Percentiles rank a stretch among this genome's conserved stretches.
Conservation (phyloP, 2,888 invertebrate genomes). For the Drosophila tripunctata region DNA sequence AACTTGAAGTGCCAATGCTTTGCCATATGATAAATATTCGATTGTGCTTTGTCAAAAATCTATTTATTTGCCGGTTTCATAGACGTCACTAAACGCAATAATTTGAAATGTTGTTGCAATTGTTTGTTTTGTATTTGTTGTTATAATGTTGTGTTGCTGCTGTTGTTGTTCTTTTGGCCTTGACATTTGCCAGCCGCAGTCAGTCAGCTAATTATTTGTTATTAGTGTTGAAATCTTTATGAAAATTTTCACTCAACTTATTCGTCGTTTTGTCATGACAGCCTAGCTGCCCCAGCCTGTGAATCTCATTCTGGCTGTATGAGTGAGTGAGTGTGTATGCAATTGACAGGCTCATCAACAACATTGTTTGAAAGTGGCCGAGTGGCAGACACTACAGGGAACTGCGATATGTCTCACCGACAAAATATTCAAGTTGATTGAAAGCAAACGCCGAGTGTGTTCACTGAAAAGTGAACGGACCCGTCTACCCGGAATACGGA, state of each 20-base stretch:
- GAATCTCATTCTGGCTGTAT: conserved; percentile 21
- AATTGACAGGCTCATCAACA: conserved; percentile 75
- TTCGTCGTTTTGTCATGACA: conserved; percentile 51
- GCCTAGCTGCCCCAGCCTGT: conserved; percentile 40
- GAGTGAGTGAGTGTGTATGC: conserved; percentile 32
- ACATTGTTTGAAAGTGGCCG: conserved; percentile 70
- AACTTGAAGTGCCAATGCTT: conserved; percentile 13
- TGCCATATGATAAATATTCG: conserved; percentile 22
- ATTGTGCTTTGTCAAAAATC: conserved; percentile 21
- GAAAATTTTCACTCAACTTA: conserved; percentile 53
- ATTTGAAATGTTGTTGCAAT: conserved; percentile 33
- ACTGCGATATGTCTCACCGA: conserved; percentile 49
- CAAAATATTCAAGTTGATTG: conserved; percentile 62
- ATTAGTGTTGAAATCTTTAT: conserved; percentile 75
- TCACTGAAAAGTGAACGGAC: conserved; percentile 11
- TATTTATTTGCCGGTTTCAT: conserved; percentile 30
- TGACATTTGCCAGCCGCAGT: conserved; percentile 59
- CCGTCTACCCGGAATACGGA: conserved; percentile 19
- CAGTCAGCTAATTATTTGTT: conserved; percentile 74
- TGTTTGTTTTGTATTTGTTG: background rate
- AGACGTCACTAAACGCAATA: conserved; percentile 26
- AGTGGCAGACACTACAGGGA: conserved; percentile 40
- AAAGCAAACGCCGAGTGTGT: conserved; percentile 62
- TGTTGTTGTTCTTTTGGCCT: conserved; percentile 32
- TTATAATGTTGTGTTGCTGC: conserved; percentile 11